Percentiles rank a stretch among this genome's conserved stretches.
phyloP scores from a whole-genome alignment of 2,797 vertebrate genomes.

The Myotis vivesi region DNA sequence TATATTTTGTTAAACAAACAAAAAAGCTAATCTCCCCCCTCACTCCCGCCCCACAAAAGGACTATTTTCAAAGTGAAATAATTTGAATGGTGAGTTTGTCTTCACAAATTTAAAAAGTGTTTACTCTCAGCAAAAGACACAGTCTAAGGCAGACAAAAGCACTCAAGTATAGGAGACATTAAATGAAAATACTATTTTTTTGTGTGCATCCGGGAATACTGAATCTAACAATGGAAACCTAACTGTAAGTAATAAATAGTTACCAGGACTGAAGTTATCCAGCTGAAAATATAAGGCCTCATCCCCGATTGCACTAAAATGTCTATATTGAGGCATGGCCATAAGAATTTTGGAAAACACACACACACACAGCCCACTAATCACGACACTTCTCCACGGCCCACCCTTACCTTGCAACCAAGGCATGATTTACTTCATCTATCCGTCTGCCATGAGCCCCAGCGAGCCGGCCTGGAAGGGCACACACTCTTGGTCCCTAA shows the following conservation, averaged over 20 bases:
- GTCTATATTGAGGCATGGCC: neutral
- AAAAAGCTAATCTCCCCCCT: slow-evolving; percentile 13
- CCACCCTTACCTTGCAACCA: neutral
- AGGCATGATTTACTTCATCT: neutral
- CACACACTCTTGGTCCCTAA: neutral
- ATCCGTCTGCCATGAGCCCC: neutral
- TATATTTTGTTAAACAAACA: neutral
- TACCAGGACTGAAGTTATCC: neutral
- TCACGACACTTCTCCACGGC: neutral
- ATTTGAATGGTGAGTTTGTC: slow-evolving; percentile 44
- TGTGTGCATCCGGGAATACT: neutral
- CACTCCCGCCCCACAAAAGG: neutral
- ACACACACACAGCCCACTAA: neutral
- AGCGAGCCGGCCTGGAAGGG: neutral
- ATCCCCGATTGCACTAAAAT: neutral
- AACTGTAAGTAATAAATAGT: neutral
- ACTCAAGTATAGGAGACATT: neutral
- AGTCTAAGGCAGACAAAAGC: neutral
- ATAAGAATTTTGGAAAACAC: neutral
- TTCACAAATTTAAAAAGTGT: neutral
- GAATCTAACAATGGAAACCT: neutral
- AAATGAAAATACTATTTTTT: neutral
- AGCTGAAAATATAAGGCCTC: neutral
- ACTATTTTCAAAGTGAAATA: slow-evolving; percentile 39
- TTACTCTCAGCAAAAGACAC: neutral